Conservation (phyloP, 2,888 invertebrate genomes). For the Cryptus viduatorius region DNA sequence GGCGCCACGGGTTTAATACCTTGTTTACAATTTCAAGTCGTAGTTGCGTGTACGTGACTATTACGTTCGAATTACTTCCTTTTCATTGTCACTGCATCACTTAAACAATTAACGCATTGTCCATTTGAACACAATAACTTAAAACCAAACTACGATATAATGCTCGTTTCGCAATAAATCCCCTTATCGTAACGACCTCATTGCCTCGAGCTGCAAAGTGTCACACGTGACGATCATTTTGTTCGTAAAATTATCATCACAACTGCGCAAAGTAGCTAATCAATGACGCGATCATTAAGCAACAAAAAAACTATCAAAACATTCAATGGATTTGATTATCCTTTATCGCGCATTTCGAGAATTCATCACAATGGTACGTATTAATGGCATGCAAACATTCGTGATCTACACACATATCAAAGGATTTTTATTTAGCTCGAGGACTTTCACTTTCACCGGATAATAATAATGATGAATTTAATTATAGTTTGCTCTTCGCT, state of each 20-base stretch:
- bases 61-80: not conserved
- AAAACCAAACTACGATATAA: not conserved
- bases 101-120: not conserved
- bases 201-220: not conserved
- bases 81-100: not conserved
- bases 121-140: not conserved
- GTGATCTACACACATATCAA: not conserved
- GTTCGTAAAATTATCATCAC: not conserved
- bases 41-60: not conserved
- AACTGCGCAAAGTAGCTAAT: not conserved
- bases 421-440: not conserved
- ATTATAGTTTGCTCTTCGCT: not conserved
- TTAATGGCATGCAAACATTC: not conserved
- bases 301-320: not conserved
- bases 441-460: conserved; percentile 2
- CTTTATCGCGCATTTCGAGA: not conserved
- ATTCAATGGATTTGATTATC: too few species aligned
- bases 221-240: not conserved
- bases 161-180: not conserved
- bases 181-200: not conserved
- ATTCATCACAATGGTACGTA: not conserved
- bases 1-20: conserved; percentile 13
- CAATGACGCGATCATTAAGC: not conserved
- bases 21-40: not conserved
- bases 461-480: conserved; percentile 3